Percentiles rank a stretch among this genome's conserved stretches.
phyloP scores from a whole-genome alignment of 1,140 invertebrate genomes.

The Drosophila trapezifrons region DNA sequence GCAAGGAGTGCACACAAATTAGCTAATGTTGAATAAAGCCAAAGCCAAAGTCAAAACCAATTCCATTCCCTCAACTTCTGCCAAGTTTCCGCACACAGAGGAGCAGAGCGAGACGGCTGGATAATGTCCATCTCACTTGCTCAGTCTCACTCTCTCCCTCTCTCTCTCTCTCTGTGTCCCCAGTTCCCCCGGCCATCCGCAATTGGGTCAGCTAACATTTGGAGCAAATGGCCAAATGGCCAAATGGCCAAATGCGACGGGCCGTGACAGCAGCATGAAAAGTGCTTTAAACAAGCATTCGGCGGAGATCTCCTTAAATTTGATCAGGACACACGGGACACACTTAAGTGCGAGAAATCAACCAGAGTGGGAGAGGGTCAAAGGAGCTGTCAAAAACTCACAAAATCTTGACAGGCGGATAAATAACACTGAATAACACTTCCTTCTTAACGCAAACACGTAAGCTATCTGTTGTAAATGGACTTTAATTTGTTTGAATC shows the following conservation, averaged over 20 bases:
- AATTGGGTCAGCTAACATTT: slow-evolving; percentile 78
- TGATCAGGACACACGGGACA: background rate
- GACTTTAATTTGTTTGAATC: background rate
- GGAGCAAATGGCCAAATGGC: slow-evolving; percentile 65
- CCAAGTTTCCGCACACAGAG: slow-evolving; percentile 15
- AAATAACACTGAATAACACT: background rate
- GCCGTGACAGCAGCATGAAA: slow-evolving; percentile 60
- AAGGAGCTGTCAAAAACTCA: too few species aligned
- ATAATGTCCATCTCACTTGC: background rate
- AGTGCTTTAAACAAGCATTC: slow-evolving; percentile 52
- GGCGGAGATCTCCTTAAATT: slow-evolving; percentile 41
- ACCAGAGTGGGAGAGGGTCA: background rate
- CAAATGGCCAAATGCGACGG: slow-evolving; percentile 68
- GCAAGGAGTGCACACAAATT: slow-evolving; percentile 65
- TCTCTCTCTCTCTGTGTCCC: slow-evolving; percentile 7
- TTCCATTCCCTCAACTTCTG: slow-evolving; percentile 54
- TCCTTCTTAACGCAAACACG: background rate
- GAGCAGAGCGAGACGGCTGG: background rate
- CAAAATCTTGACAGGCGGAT: background rate
- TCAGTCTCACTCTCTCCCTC: background rate
- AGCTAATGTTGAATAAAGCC: slow-evolving; percentile 74
- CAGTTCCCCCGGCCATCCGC: slow-evolving; percentile 26
- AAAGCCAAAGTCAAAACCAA: slow-evolving; percentile 58
- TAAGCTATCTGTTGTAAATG: background rate
- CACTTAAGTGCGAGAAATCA: background rate